A percentile compares a stretch with the other conserved stretches of the same genome.
These are phyloP conservation scores for Boleophthalmus pectinirostris DNA, from an alignment of 2,113 vertebrate species.

Conservation along the genomic window DNA sequence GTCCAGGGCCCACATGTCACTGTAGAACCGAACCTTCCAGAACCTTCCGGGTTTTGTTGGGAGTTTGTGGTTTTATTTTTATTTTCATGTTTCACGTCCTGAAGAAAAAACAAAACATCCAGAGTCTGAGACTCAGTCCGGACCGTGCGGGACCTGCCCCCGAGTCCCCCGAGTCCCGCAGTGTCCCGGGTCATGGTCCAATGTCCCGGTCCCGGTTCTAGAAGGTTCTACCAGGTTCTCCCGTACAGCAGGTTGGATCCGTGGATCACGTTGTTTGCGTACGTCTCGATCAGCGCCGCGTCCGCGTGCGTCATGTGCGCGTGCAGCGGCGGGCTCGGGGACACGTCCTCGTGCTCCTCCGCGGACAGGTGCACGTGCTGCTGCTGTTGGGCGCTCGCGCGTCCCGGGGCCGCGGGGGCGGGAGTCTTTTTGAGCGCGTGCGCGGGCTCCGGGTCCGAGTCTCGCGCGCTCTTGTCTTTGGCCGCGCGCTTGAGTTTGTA, in stretches of 20 bases:
- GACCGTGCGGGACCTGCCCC: too few species aligned
- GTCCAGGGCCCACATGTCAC: too few species aligned
- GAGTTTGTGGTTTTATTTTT: too few species aligned
- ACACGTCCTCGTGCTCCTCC: conserved; percentile 83
- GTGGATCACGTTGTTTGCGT: conserved; percentile 82
- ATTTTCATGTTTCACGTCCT: too few species aligned
- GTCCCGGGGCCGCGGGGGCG: conserved; percentile 68
- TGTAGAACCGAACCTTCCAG: too few species aligned
- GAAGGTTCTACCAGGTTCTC: conserved; percentile 89
- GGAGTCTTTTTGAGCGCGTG: conserved; percentile 41
- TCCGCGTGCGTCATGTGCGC: conserved; percentile 82
- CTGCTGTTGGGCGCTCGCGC: conserved; percentile 51
- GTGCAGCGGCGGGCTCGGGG: conserved; percentile 83
- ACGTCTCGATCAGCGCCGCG: conserved; percentile 81
- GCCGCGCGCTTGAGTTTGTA: conserved; percentile 93
- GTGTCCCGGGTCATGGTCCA: too few species aligned
- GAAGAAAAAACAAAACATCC: too few species aligned
- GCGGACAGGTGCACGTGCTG: conserved; percentile 71
- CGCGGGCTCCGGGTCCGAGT: conserved; percentile 18
- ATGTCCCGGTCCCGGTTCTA: too few species aligned
- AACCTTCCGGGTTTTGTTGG: too few species aligned
- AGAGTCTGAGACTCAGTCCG: too few species aligned
- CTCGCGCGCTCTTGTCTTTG: conserved; percentile 78
- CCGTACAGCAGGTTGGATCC: conserved; percentile 89
- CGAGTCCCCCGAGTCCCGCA: too few species aligned